Conservation (phyloP, 1,140 invertebrate species). For the Saccostrea cuccullata region DNA sequence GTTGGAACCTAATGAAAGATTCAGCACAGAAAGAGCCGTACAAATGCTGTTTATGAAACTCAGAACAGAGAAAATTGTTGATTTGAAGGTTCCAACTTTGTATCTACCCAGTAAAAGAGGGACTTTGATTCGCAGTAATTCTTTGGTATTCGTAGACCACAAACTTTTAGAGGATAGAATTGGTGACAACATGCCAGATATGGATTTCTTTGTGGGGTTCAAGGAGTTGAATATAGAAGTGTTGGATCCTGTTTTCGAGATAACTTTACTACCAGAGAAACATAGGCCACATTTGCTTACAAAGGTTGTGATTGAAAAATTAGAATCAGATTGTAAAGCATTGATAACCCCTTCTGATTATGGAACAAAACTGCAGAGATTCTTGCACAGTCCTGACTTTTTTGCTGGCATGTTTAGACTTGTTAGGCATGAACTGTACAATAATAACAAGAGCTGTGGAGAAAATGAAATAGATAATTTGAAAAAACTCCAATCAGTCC, state of each 20-base stretch:
- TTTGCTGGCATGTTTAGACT: constrained; percentile 53
- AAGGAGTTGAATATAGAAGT: constrained; percentile 45
- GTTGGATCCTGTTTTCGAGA: constrained; percentile 35
- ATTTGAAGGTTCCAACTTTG: constrained; percentile 46
- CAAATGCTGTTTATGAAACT: constrained; percentile 44
- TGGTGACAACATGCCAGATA: constrained; percentile 33
- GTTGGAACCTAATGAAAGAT: constrained; percentile 64
- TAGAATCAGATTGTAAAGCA: constrained; percentile 46
- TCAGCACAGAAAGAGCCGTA: constrained; percentile 61
- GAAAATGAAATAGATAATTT: constrained; percentile 3
- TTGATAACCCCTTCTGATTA: background rate
- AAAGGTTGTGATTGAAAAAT: constrained; percentile 58
- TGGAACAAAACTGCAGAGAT: constrained; percentile 27
- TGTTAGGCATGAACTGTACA: constrained; percentile 43
- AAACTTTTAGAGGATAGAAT: constrained; percentile 32
- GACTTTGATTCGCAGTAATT: constrained; percentile 43
- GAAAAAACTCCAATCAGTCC: background rate
- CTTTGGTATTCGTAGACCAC: constrained; percentile 55
- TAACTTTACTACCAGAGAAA: constrained; percentile 54
- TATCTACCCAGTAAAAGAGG: constrained; percentile 62
- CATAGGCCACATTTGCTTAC: constrained; percentile 58
- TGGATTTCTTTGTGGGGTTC: constrained; percentile 58
- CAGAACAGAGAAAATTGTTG: background rate
- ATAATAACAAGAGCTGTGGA: background rate
- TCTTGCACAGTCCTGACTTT: constrained; percentile 45